Conservation (phyloP, 2,113 vertebrate genomes). For the Percina caprodes region DNA sequence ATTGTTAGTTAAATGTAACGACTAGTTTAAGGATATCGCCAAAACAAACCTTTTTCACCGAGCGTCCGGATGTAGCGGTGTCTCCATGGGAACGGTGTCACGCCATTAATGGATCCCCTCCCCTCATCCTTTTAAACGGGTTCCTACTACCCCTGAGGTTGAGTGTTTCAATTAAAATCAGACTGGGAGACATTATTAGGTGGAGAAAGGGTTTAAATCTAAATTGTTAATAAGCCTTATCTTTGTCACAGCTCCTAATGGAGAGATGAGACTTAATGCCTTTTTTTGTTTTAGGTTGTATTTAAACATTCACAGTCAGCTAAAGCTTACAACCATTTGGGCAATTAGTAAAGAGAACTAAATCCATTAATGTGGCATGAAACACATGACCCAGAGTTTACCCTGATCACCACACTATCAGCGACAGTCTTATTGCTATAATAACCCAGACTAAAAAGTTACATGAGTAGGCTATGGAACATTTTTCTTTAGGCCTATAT, state of each 20-base stretch:
- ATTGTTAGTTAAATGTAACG: background rate
- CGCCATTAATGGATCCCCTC: constrained; percentile 1
- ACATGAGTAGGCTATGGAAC: background rate
- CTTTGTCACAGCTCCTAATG: background rate
- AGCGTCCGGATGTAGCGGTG: constrained; percentile 38
- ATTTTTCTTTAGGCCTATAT: background rate
- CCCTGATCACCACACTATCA: background rate
- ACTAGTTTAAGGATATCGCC: background rate
- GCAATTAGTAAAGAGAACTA: background rate
- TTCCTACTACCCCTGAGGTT: constrained; percentile 7
- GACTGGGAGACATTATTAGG: background rate
- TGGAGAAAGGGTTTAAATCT: background rate
- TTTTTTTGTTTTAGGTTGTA: background rate
- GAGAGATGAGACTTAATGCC: background rate
- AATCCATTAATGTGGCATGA: background rate
- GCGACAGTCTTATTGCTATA: too few relatives aligned
- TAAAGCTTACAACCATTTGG: too few relatives aligned
- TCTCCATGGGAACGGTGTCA: constrained; percentile 73
- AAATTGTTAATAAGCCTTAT: background rate
- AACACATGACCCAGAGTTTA: too few relatives aligned
- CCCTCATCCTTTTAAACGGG: background rate
- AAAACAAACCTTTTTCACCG: constrained; percentile 31
- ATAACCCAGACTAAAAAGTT: too few relatives aligned
- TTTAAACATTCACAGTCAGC: too few relatives aligned
- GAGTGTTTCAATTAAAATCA: background rate